Evolutionary conservation across 2,797 vertebrate genomes (phyloP).

Genomic region (Oreonectes daqikongensis): DNA sequence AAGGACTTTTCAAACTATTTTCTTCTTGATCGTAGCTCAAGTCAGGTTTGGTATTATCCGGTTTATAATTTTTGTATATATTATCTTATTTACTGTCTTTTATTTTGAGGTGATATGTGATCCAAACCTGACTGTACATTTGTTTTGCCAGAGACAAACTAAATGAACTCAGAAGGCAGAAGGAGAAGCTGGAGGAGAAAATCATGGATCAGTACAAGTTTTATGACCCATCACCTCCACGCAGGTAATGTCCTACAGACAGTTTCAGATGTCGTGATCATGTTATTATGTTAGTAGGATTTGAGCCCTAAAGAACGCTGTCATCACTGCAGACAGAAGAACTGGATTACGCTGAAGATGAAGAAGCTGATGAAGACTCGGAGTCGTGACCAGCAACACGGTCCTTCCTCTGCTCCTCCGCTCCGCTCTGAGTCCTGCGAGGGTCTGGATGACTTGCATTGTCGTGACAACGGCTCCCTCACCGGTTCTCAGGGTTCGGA

Average conservation of each 20-base stretch:
- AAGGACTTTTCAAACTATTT: too few species aligned
- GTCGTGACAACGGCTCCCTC: constrained; percentile 90
- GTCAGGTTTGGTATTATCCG: too few species aligned
- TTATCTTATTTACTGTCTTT: too few species aligned
- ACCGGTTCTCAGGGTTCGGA: constrained; percentile 78
- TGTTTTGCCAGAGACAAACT: constrained; percentile 86
- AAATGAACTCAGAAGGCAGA: constrained; percentile 95
- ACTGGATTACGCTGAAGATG: constrained; percentile 99
- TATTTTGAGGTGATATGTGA: too few species aligned
- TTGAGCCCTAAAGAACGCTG: neutral
- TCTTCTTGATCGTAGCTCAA: too few species aligned
- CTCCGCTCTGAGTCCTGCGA: constrained; percentile 90
- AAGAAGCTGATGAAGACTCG: constrained; percentile 96
- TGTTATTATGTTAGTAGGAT: neutral
- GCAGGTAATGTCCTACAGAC: constrained; percentile 79
- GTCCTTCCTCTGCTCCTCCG: constrained; percentile 87
- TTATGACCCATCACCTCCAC: constrained; percentile 95
- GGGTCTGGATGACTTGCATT: constrained; percentile 81
- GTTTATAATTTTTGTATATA: too few species aligned
- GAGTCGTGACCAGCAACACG: constrained; percentile 82
- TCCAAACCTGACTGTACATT: neutral
- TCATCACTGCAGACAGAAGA: constrained; percentile 83
- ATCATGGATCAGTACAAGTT: constrained; percentile 99
- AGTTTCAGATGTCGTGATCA: neutral
- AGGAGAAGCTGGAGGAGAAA: constrained; percentile 98